Evolutionary conservation across 2,888 invertebrate species (phyloP).

Genomic region (Acleris literana): DNA sequence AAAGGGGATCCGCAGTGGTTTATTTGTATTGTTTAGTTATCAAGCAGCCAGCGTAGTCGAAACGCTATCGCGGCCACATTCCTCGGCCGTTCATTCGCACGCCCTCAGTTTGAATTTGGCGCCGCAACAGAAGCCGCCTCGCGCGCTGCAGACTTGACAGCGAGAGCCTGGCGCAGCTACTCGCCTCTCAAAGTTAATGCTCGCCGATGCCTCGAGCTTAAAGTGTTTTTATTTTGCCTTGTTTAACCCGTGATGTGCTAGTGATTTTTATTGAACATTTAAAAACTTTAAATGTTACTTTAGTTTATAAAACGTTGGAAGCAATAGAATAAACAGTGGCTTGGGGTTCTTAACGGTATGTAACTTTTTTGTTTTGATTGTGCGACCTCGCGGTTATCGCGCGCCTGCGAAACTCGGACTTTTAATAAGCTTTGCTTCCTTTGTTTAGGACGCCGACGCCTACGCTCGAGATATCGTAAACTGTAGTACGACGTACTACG

Average conservation of each 20-base stretch:
- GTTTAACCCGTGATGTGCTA: slow-evolving; percentile 50
- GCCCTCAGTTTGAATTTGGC: slow-evolving; percentile 75
- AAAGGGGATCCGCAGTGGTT: slow-evolving; percentile 30
- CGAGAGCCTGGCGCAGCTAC: slow-evolving; percentile 50
- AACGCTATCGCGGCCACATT: slow-evolving; percentile 36
- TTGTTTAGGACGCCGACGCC: slow-evolving; percentile 76
- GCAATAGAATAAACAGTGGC: slow-evolving; percentile 33
- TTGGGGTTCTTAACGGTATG: slow-evolving; percentile 50
- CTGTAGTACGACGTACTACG: slow-evolving; percentile 57
- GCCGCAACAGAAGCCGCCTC: slow-evolving; percentile 58
- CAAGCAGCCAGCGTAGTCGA: slow-evolving; percentile 34
- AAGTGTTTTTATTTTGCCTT: slow-evolving; percentile 61
- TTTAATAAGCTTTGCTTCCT: slow-evolving; percentile 72
- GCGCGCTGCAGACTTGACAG: slow-evolving; percentile 37
- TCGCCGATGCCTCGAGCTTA: slow-evolving; percentile 39
- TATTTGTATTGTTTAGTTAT: slow-evolving; percentile 35
- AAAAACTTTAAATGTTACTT: slow-evolving; percentile 38
- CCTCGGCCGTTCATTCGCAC: slow-evolving; percentile 29
- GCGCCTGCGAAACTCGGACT: slow-evolving; percentile 56
- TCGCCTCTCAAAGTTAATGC: slow-evolving; percentile 24
- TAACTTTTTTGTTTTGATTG: slow-evolving; percentile 52
- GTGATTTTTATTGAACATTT: slow-evolving; percentile 48
- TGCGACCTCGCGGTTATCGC: slow-evolving; percentile 63
- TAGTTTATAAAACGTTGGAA: slow-evolving; percentile 28
- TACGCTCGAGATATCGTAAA: slow-evolving; percentile 59